Evolutionary conservation across 2,797 vertebrate species (phyloP), one percentile per base, ranked within the genome.

Genomic region (Myoxocephalus aenaeus): DNA sequence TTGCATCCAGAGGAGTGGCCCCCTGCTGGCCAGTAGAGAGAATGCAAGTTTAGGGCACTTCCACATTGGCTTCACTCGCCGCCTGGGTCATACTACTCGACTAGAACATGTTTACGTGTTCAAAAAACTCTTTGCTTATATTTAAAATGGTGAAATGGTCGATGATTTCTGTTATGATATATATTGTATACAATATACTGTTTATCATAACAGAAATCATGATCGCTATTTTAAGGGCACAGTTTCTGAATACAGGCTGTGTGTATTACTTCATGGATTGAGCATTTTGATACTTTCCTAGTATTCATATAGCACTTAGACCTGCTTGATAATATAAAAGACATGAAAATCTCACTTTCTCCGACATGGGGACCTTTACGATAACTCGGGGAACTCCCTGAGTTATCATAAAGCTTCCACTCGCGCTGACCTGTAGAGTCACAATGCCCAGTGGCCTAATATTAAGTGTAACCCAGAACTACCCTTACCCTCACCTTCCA

Each of bases 151-250:
- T 15, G 22, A 15, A 7, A 54, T 27, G 22, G 51, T 12, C 6
- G 3, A 8, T n/a, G n/a, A n/a, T n/a, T n/a, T n/a, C n/a, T n/a
- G n/a, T n/a, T n/a, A n/a, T n/a, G n/a, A n/a, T n/a, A n/a, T n/a
- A n/a, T n/a, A n/a, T n/a, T n/a, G n/a, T n/a, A n/a, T n/a, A n/a
- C n/a, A n/a, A n/a, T n/a, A n/a, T n/a, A n/a, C n/a, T n/a, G n/a
- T n/a, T n/a, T n/a, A n/a, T n/a, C n/a, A n/a, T n/a, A 34, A 58
- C 9, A 57, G 25, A 56, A 57, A 57, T 18, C 0, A 0, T 4
- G 14, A 18, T 34, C 17, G 46, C 46, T 22, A 22, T 12, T 51
- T 51, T 22, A 51, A 51, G n/a, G 3, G 48, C 48, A n/a, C 3
- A 22, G 51, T 54, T 22, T 54, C 22, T 53, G 12, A 22, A 53